Evolutionary conservation across 53 echinoderm and acorn worm species (phyloP).

Genomic region (Patiria pectinifera): DNA sequence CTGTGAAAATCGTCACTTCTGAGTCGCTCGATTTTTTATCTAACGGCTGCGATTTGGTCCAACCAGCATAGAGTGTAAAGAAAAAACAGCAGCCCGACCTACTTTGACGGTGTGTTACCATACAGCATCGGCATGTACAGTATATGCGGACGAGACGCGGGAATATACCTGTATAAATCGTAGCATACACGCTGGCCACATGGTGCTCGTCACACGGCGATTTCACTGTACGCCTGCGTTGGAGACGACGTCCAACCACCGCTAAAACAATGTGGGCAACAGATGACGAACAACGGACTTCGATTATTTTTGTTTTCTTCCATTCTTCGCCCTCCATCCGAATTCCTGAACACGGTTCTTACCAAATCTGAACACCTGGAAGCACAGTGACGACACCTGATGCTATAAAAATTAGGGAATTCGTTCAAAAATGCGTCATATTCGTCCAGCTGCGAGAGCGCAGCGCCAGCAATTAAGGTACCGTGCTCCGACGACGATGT

Average conservation of each 20-base stretch:
- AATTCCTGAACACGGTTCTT: conserved; percentile 30
- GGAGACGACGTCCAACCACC: background rate
- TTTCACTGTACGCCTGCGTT: background rate
- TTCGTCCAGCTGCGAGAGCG: conserved; percentile 14
- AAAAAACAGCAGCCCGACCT: conserved; percentile 24
- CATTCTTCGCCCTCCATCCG: background rate
- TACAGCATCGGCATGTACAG: conserved; percentile 51
- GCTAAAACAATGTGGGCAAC: conserved; percentile 54
- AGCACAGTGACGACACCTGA: conserved; percentile 20
- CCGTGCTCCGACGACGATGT: conserved; percentile 19
- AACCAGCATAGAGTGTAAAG: conserved; percentile 44
- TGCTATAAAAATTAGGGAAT: conserved; percentile 40
- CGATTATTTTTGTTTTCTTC: conserved; percentile 33
- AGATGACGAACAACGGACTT: conserved; percentile 42
- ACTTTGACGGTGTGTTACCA: background rate
- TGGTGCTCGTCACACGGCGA: conserved; percentile 25
- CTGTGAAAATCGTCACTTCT: conserved; percentile 62
- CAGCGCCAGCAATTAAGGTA: conserved; percentile 18
- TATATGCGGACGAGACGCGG: conserved; percentile 3
- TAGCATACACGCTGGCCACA: conserved; percentile 19
- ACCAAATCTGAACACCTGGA: conserved; percentile 52
- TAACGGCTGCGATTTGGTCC: conserved; percentile 49
- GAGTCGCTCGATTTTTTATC: conserved; percentile 50
- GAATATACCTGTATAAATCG: conserved; percentile 9
- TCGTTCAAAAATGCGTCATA: conserved; percentile 43